Evolutionary conservation across 2,797 vertebrate genomes (phyloP).

Genomic region (Limosa lapponica): DNA sequence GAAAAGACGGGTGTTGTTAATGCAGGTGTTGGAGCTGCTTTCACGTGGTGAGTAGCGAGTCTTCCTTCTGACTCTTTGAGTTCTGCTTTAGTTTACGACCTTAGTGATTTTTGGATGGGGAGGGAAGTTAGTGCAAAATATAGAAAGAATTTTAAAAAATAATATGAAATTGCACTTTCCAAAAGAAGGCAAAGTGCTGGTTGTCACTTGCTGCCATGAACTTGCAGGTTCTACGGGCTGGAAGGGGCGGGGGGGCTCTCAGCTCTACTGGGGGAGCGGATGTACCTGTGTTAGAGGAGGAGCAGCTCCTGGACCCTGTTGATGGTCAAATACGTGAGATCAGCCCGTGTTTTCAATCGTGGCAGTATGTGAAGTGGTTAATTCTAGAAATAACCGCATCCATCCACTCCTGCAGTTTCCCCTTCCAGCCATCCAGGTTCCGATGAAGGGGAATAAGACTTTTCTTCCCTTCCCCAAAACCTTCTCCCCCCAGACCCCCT

Average conservation of each 20-base stretch:
- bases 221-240: not conserved
- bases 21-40: not conserved
- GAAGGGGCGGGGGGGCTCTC: rapidly evolving
- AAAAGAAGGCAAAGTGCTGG: not conserved
- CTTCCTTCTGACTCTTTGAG: not conserved
- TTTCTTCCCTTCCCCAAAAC: not conserved
- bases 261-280: not conserved
- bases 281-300: too few species aligned
- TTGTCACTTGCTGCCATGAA: not conserved
- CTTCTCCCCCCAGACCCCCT: not conserved
- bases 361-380: too few species aligned
- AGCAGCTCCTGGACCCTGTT: not conserved
- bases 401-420: too few species aligned
- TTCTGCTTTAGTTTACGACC: not conserved
- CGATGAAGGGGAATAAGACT: rapidly evolving
- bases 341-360: not conserved
- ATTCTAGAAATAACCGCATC: not conserved
- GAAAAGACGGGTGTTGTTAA: not conserved
- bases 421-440: not conserved
- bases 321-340: too few species aligned
- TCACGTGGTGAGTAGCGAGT: not conserved
- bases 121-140: not conserved
- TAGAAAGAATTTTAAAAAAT: not conserved
- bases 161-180: not conserved
- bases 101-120: not conserved